phyloP scores from a whole-genome alignment of 2,113 vertebrate genomes.

The Geococcyx californianus region DNA sequence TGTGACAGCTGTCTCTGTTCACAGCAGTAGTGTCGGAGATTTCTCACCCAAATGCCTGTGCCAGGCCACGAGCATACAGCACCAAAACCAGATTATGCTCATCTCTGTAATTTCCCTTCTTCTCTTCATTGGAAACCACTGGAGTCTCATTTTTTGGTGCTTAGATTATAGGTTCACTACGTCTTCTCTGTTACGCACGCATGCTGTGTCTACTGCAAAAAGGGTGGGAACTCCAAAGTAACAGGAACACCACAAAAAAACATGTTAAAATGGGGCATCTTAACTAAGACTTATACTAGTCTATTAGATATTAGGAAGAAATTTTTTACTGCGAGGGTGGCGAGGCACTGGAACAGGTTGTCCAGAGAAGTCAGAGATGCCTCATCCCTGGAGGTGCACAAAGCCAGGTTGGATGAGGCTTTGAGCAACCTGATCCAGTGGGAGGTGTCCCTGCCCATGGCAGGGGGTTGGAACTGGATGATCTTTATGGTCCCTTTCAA shows the following conservation, averaged over 20 bases:
- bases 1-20: conserved; percentile 1
- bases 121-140: neutral
- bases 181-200: neutral
- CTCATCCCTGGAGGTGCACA: no score
- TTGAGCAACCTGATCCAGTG: no score
- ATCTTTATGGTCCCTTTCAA: no score
- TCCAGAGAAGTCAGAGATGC: no score
- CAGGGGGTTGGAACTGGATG: no score
- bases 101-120: neutral
- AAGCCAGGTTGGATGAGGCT: no score
- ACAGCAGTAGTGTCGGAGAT: neutral
- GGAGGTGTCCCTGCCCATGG: no score
- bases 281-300: neutral
- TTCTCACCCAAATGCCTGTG: neutral
- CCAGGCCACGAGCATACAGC: neutral
- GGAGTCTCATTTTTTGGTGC: neutral
- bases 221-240: neutral
- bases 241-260: neutral
- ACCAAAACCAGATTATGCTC: neutral
- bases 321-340: no score
- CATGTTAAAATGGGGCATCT: neutral
- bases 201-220: neutral
- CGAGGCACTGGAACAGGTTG: no score
- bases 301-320: no score
- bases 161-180: neutral